Percentiles rank a stretch among this genome's conserved stretches.
These are phyloP conservation scores for Drosophila hamatofila DNA, from an alignment of 2,888 invertebrate genomes.

Conservation along the genomic window DNA sequence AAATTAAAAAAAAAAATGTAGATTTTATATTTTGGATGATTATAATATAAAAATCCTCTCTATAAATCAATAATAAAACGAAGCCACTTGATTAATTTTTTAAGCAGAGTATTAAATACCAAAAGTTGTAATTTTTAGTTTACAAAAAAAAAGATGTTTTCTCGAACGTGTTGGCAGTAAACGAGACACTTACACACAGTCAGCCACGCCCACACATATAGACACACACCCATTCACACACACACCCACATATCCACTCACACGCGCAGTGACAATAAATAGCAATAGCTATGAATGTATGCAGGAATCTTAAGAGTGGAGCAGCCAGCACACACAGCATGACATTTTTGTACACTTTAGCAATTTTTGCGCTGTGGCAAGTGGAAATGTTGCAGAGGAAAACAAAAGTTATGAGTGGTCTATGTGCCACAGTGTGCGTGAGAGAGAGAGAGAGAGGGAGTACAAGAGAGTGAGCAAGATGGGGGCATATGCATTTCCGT, in stretches of 20 bases:
- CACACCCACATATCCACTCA: conserved; percentile 17
- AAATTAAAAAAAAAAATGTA: too few relatives aligned
- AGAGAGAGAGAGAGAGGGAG: background rate
- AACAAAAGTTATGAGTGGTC: conserved; percentile 76
- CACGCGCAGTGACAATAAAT: conserved; percentile 22
- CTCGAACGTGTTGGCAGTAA: conserved; percentile 55
- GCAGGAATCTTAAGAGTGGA: conserved; percentile 56
- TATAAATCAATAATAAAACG: background rate
- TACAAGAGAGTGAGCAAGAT: background rate
- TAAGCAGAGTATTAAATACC: conserved; percentile 6
- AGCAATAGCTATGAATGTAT: conserved; percentile 41
- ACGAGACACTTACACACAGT: conserved; percentile 18
- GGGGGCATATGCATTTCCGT: conserved; percentile 19
- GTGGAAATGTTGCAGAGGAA: conserved; percentile 54
- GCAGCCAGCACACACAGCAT: conserved; percentile 61
- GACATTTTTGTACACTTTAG: conserved; percentile 68
- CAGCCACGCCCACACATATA: background rate
- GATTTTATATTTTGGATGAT: background rate
- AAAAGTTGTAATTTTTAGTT: conserved; percentile 37
- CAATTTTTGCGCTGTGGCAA: conserved; percentile 48
- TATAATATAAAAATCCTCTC: background rate
- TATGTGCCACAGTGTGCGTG: conserved; percentile 4
- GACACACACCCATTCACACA: conserved; percentile 7
- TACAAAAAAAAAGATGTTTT: conserved; percentile 18
- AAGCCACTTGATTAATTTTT: background rate